Evolutionary conservation across 2,113 vertebrate genomes (phyloP), one percentile per base, ranked within the genome.

Genomic region (Donacobius atricapilla): DNA sequence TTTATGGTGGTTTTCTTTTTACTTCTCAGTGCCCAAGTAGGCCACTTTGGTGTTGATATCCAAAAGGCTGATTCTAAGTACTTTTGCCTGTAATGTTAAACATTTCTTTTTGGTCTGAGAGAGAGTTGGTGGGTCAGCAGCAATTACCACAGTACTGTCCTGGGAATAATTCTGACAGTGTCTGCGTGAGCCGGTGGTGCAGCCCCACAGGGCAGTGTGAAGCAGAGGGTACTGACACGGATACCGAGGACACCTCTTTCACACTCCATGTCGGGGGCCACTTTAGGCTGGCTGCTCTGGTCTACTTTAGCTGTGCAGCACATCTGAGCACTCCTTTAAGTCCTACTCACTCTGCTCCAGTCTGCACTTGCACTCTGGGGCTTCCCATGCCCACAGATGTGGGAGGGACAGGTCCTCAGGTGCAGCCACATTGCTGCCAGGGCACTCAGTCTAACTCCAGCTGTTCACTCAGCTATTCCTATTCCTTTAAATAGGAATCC

Each of bases 311-410:
- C 30, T 4, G 2, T 6, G 22, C 18, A 66, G 69, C 25, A 64
- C 13, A 51, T 54, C 21, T 44, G 51, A 47, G 42, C 25, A 27
- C 18, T 4, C 35, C 47, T 7, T 10, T 9, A 39, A 80, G 44
- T 31, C 87, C 39, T 30, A 4, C 12, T 33, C 30, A 35, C 21
- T 14, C 48, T 79, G 40, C 35, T 60, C 18, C 33, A 31, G 64
- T 20, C 79, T 61, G 37, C 58, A 37, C n/a, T 3, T 28, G 45
- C 33, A 27, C 14, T 18, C 37, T 13, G 42, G 21, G 35, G 24
- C 39, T 40, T 31, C 2, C 40, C 35, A 1, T 16, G 60, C n/a
- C 37, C 14, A 33, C 60, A 35, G 33, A 2, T 10, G 2, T 1
- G 16, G 7, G 21, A 88, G 27, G 45, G 50, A 31, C 23, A 22